Evolutionary conservation across 2,113 vertebrate species (phyloP).

Genomic region (Microcebus lehilahytsara): DNA sequence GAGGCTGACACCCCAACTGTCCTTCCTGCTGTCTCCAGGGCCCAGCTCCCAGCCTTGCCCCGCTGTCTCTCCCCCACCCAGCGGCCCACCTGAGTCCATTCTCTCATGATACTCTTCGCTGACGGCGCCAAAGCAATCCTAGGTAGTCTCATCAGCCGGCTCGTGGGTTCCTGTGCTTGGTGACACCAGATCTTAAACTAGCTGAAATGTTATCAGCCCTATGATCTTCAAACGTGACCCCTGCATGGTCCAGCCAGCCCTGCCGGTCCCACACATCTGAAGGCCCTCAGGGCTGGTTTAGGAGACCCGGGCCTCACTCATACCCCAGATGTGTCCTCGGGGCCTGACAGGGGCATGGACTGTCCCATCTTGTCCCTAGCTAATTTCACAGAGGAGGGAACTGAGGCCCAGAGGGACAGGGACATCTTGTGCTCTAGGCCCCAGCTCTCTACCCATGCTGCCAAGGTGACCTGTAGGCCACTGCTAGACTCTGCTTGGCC

Average conservation of each 20-base stretch:
- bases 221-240: neutral
- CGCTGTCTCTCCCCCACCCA: neutral
- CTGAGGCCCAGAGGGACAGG: neutral
- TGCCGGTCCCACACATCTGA: neutral
- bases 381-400: neutral
- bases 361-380: rapidly evolving
- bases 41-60: neutral
- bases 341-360: rapidly evolving
- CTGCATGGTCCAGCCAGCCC: neutral
- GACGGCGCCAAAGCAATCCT: rapidly evolving
- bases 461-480: neutral
- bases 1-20: neutral
- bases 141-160: rapidly evolving
- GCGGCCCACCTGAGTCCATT: neutral
- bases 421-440: neutral
- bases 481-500: neutral
- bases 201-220: rapidly evolving
- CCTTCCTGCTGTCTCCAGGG: rapidly evolving
- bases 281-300: neutral
- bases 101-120: neutral
- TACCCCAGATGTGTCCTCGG: neutral
- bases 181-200: neutral
- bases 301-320: rapidly evolving
- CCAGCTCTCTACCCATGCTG: neutral
- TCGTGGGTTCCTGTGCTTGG: rapidly evolving